Percentiles rank a stretch among this genome's conserved stretches.
Evolutionary conservation across 2,113 vertebrate species (phyloP).

Genomic region (Circaetus gallicus): DNA sequence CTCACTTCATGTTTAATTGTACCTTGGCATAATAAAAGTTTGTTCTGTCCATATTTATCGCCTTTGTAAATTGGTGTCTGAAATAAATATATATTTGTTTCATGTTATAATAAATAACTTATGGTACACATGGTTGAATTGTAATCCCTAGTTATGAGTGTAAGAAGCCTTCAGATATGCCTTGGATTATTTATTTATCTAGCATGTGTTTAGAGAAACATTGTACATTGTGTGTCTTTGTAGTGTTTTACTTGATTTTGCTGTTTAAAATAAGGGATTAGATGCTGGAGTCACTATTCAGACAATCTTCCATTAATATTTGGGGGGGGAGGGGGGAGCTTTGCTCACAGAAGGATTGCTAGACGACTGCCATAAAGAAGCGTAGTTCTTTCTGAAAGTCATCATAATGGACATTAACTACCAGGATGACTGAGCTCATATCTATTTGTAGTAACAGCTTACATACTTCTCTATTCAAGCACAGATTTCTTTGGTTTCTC

Average conservation of each 20-base stretch:
- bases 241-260: not conserved
- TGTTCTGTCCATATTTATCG: not conserved
- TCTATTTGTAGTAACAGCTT: not conserved
- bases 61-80: not conserved
- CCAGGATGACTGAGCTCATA: not conserved
- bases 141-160: not conserved
- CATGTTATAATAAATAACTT: not conserved
- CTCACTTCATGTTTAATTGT: not conserved
- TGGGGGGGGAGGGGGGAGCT: rapidly evolving
- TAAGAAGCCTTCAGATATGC: not conserved
- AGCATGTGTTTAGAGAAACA: not conserved
- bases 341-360: not conserved
- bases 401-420: not conserved
- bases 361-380: not conserved
- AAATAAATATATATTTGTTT: not conserved
- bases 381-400: not conserved
- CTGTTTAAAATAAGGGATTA: not conserved
- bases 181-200: not conserved
- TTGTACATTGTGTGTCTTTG: not conserved
- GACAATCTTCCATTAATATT: not conserved
- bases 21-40: not conserved
- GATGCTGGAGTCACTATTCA: not conserved
- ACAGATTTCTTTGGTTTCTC: not conserved
- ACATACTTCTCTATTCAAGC: not conserved
- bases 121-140: not conserved